phyloP scores from a whole-genome alignment of 2,797 vertebrate genomes.

The Eulemur rubriventer region DNA sequence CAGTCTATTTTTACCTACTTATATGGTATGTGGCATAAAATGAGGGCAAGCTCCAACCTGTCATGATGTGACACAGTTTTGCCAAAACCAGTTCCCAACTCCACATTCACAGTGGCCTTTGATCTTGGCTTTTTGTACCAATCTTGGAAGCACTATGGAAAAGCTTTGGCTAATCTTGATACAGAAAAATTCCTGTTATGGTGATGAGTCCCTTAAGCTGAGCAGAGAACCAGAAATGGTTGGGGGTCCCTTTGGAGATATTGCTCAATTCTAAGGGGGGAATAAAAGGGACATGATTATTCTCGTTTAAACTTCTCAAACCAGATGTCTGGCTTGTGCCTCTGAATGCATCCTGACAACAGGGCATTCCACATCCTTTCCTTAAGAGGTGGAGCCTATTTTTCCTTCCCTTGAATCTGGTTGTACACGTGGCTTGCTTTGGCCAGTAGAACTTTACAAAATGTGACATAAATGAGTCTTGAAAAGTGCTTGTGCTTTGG shows the following conservation, averaged over 20 bases:
- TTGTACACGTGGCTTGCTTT: not conserved
- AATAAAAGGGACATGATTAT: not conserved
- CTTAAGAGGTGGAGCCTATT: not conserved
- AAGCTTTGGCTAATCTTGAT: not conserved
- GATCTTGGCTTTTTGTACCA: not conserved
- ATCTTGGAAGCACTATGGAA: not conserved
- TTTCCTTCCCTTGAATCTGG: not conserved
- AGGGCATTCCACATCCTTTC: accelerated
- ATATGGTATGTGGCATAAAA: not conserved
- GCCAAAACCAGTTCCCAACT: not conserved
- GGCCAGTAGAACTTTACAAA: not conserved
- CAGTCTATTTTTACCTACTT: not conserved
- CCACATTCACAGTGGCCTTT: not conserved
- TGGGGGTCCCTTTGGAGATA: not conserved
- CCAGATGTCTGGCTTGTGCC: not conserved
- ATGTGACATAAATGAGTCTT: not conserved
- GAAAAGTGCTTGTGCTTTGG: not conserved
- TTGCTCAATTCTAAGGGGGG: not conserved
- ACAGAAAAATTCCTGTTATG: not conserved
- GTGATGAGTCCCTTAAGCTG: not conserved
- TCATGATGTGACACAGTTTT: not conserved
- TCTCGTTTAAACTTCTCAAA: not conserved
- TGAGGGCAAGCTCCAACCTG: not conserved
- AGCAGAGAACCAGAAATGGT: not conserved
- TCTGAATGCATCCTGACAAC: not conserved